These are phyloP conservation scores for Hirudo medicinalis DNA, from an alignment of 1,140 invertebrate species.

Conservation along the genomic window DNA sequence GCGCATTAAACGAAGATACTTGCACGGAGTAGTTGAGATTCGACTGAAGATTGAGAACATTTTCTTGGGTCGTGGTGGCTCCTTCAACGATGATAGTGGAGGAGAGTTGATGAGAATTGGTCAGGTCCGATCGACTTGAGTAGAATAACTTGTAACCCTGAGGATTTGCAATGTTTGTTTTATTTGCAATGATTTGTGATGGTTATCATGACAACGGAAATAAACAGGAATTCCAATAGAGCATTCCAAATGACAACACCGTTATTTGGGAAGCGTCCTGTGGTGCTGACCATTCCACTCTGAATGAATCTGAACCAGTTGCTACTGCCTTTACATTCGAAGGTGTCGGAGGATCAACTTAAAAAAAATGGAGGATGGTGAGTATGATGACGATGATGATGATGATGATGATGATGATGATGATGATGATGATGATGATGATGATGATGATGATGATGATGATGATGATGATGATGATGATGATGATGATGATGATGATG, in stretches of 20 bases:
- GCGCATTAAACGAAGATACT: neutral
- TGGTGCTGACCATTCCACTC: no score
- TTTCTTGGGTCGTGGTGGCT: neutral
- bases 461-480: neutral
- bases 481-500: neutral
- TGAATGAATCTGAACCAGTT: no score
- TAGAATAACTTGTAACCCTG: constrained; percentile 6
- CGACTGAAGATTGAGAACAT: neutral
- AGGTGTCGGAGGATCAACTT: neutral
- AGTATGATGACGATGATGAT: neutral
- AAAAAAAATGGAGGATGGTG: neutral
- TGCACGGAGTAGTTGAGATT: constrained; percentile 1
- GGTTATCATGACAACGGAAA: neutral
- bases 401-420: neutral
- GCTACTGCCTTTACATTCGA: no score
- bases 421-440: neutral
- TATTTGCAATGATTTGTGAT: no score
- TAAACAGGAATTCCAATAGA: no score
- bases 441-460: neutral
- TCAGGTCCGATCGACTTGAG: neutral
- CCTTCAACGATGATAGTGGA: neutral
- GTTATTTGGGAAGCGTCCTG: no score
- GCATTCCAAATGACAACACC: no score
- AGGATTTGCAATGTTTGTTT: neutral
- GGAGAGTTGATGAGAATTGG: neutral